Conservation (phyloP, 2,113 vertebrate genomes). For the Gopherus flavomarginatus region DNA sequence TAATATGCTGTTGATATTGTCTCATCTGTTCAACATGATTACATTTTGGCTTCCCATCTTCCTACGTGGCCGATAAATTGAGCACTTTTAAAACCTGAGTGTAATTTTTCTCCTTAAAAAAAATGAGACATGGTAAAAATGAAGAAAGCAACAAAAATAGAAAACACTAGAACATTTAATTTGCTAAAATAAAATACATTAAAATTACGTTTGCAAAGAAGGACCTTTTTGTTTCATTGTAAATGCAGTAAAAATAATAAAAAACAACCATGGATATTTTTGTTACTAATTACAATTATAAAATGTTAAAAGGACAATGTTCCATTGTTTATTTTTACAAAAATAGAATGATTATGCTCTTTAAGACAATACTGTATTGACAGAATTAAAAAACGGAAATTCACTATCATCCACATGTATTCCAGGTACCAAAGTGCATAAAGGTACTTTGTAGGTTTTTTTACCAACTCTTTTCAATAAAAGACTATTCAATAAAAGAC, state of each 20-base stretch:
- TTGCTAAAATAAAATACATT: background rate
- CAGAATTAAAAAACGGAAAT: background rate
- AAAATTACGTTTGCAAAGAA: background rate
- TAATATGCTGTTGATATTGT: background rate
- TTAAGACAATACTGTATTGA: background rate
- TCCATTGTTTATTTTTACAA: background rate
- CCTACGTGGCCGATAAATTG: background rate
- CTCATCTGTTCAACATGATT: background rate
- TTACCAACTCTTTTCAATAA: background rate
- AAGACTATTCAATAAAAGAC: background rate
- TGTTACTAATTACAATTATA: background rate
- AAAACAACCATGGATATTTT: background rate
- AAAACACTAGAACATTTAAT: background rate
- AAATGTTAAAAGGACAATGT: background rate
- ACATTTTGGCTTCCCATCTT: background rate
- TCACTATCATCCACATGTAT: background rate
- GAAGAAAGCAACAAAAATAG: background rate
- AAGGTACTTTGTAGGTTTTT: background rate
- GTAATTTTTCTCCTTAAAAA: background rate
- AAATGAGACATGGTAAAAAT: background rate
- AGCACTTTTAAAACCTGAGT: background rate
- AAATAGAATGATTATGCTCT: background rate
- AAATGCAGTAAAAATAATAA: background rate
- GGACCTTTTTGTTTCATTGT: background rate
- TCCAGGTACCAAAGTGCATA: background rate